These are phyloP conservation scores for Cecidostiba fungosa DNA, from an alignment of 2,888 invertebrate genomes.

Conservation along the genomic window DNA sequence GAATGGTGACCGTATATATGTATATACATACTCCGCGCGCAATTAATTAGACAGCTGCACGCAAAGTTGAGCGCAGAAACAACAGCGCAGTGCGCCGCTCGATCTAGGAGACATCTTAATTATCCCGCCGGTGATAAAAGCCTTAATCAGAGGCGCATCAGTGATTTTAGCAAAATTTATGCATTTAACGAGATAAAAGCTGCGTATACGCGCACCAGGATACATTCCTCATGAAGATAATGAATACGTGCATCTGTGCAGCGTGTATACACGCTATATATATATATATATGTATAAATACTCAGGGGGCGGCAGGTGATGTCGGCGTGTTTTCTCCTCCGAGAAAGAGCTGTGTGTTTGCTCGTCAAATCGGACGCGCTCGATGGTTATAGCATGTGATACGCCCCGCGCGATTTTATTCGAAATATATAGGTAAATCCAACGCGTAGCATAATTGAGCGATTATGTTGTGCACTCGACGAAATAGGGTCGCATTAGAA, in stretches of 20 bases:
- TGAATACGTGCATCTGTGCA: neutral
- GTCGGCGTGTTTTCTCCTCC: conserved; percentile 7
- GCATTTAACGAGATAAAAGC: neutral
- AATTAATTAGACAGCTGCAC: conserved; percentile 12
- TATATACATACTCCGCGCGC: neutral
- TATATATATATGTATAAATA: conserved; percentile 9
- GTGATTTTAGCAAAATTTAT: conserved; percentile 39
- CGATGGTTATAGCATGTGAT: no score
- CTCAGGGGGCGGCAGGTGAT: conserved; percentile 53
- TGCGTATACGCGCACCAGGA: neutral
- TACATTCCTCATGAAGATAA: neutral
- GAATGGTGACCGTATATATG: neutral
- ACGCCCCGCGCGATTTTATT: no score
- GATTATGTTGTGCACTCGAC: neutral
- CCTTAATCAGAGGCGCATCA: conserved; percentile 14
- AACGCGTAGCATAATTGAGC: neutral
- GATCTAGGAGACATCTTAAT: neutral
- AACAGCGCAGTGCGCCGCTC: neutral
- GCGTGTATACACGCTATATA: neutral
- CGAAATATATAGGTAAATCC: no score
- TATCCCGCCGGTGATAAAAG: neutral
- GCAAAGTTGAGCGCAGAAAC: neutral
- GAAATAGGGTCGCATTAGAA: neutral
- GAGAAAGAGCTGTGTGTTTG: conserved; percentile 23
- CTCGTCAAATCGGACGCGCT: conserved; percentile 13